Evolutionary conservation across 2,797 vertebrate species (phyloP).

Genomic region (Podarcis siculus): DNA sequence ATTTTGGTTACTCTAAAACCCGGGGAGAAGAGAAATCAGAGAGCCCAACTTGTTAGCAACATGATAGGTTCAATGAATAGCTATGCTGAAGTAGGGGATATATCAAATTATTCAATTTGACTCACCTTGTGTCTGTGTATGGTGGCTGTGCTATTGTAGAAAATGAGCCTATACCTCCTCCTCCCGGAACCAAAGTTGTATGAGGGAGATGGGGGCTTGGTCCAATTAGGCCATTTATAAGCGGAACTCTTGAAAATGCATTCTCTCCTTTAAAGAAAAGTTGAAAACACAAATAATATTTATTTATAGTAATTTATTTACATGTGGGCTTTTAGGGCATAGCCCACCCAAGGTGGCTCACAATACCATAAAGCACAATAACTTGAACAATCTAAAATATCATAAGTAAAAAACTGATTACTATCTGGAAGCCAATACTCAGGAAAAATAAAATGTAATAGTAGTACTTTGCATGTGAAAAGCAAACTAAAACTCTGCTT

Average conservation of each 20-base stretch:
- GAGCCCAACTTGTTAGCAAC: background rate
- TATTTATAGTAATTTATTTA: no score
- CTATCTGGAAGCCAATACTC: background rate
- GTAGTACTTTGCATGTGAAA: background rate
- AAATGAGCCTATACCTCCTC: slow-evolving; percentile 86
- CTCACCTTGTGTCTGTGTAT: slow-evolving; percentile 90
- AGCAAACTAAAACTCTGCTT: background rate
- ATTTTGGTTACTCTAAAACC: background rate
- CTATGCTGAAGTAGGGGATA: fast-evolving
- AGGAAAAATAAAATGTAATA: background rate
- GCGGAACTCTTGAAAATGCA: slow-evolving; percentile 91
- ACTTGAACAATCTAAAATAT: no score
- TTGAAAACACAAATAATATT: background rate
- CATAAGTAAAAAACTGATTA: background rate
- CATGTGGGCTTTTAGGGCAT: no score
- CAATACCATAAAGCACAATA: no score
- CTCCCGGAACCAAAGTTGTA: slow-evolving; percentile 81
- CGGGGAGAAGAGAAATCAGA: background rate
- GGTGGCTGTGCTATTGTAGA: slow-evolving; percentile 87
- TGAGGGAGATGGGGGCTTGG: slow-evolving; percentile 86
- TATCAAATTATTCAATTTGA: background rate
- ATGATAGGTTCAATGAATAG: background rate
- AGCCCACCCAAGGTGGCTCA: no score
- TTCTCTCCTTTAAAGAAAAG: slow-evolving; percentile 81
- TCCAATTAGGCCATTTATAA: slow-evolving; percentile 94